Evolutionary conservation across 2,888 invertebrate genomes (phyloP).

Genomic region (Hydroisotoma schaefferi): DNA sequence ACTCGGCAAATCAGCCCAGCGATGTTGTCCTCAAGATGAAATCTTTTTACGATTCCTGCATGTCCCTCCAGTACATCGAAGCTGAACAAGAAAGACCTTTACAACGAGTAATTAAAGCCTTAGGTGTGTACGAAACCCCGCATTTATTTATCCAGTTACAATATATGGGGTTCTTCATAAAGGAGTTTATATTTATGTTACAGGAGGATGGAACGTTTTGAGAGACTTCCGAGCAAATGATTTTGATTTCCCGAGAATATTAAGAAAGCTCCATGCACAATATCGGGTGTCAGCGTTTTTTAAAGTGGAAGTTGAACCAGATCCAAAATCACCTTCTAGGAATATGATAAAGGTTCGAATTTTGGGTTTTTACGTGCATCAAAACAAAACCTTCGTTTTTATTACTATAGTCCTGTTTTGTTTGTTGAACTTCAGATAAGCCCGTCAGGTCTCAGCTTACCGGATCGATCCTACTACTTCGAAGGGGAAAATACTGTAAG

Average conservation of each 20-base stretch:
- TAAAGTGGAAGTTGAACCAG: slow-evolving; percentile 56
- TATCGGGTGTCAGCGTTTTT: slow-evolving; percentile 58
- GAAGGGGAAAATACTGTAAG: slow-evolving; percentile 54
- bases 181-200: slow-evolving; percentile 31
- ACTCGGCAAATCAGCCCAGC: slow-evolving; percentile 49
- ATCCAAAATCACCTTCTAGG: slow-evolving; percentile 54
- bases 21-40: slow-evolving; percentile 59
- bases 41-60: slow-evolving; percentile 58
- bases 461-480: slow-evolving; percentile 57
- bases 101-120: slow-evolving; percentile 53
- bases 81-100: slow-evolving; percentile 54
- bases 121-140: slow-evolving; percentile 53
- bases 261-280: slow-evolving; percentile 34
- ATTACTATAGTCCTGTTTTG: slow-evolving; percentile 5
- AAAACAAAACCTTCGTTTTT: background rate
- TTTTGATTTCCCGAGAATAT: slow-evolving; percentile 39
- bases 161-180: background rate
- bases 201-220: slow-evolving; percentile 58
- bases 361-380: background rate
- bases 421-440: slow-evolving; percentile 54
- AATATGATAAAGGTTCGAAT: slow-evolving; percentile 55
- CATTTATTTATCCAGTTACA: background rate
- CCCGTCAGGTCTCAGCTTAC: slow-evolving; percentile 58
- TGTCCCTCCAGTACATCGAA: slow-evolving; percentile 56
- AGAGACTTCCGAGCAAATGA: slow-evolving; percentile 49